Evolutionary conservation across 2,113 vertebrate genomes (phyloP).

Genomic region (Panthera uncia): DNA sequence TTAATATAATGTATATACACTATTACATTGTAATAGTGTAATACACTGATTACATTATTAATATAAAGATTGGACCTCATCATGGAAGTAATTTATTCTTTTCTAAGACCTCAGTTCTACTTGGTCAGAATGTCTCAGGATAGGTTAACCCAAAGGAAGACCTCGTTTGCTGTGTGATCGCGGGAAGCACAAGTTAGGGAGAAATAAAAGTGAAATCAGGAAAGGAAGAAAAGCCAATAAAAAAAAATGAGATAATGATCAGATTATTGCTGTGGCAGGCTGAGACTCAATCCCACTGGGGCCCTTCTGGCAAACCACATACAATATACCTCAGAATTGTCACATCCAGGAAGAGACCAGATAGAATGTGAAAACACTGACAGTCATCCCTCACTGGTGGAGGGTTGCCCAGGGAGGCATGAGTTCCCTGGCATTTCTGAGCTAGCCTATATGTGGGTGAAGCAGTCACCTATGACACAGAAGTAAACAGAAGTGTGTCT

Average conservation of each 20-base stretch:
- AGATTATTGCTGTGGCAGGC: background rate
- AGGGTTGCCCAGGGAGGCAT: background rate
- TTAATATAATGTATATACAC: background rate
- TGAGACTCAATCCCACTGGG: background rate
- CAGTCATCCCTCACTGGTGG: background rate
- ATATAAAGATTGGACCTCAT: background rate
- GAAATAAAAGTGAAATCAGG: background rate
- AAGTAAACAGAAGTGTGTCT: background rate
- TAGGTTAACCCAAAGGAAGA: background rate
- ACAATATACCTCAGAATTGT: background rate
- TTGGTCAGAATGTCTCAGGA: background rate
- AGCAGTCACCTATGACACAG: background rate
- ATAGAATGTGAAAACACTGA: background rate
- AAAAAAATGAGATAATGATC: background rate
- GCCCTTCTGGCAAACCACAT: background rate
- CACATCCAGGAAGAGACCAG: background rate
- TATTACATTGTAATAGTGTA: no score
- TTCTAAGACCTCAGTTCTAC: slow-evolving; percentile 6
- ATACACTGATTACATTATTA: background rate
- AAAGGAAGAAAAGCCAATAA: background rate
- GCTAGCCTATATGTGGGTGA: background rate
- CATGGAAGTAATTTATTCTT: slow-evolving; percentile 13
- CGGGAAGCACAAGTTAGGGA: background rate
- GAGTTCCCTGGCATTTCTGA: background rate
- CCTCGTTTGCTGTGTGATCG: background rate